A percentile compares a stretch with the other conserved stretches of the same genome.
phyloP scores from a whole-genome alignment of 92 coral and sea anemone species.

The Plumapathes pennacea region DNA sequence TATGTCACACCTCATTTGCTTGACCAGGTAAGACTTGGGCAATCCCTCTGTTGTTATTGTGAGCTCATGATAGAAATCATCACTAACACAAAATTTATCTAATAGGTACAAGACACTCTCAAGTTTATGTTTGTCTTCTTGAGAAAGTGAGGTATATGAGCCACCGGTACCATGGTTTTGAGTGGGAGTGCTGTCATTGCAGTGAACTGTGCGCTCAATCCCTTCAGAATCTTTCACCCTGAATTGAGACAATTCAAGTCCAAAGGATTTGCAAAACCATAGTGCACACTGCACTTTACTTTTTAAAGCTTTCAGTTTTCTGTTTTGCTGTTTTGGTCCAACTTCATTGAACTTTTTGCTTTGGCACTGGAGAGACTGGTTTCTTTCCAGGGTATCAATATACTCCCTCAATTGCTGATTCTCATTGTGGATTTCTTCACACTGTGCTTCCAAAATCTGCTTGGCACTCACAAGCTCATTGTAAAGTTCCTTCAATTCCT shows the following conservation, averaged over 20 bases:
- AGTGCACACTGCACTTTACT: conserved; percentile 31
- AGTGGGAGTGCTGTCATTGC: neutral
- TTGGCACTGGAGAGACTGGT: conserved; percentile 12
- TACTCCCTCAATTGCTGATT: conserved; percentile 3
- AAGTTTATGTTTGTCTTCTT: conserved; percentile 5
- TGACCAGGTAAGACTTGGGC: conserved; percentile 33
- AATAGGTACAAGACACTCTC: conserved; percentile 16
- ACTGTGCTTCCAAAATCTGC: conserved; percentile 1
- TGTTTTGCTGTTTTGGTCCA: conserved; percentile 11
- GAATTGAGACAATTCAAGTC: conserved; percentile 23
- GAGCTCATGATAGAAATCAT: conserved; percentile 39
- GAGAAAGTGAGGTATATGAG: neutral
- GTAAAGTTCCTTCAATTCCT: neutral
- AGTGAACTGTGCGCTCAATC: conserved; percentile 23
- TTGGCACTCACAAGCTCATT: conserved; percentile 8
- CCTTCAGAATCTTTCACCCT: conserved; percentile 27
- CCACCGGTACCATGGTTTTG: neutral
- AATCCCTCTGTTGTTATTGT: conserved; percentile 23
- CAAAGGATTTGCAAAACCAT: conserved; percentile 46
- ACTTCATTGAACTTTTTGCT: conserved; percentile 24
- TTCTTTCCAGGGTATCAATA: conserved; percentile 11
- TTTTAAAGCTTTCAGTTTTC: conserved; percentile 30
- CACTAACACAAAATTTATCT: conserved; percentile 58
- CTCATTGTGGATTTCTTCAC: conserved; percentile 1
- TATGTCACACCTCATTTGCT: conserved; percentile 23